These are phyloP conservation scores for Tor tambroides DNA, from an alignment of 2,113 vertebrate species.

Conservation along the genomic window DNA sequence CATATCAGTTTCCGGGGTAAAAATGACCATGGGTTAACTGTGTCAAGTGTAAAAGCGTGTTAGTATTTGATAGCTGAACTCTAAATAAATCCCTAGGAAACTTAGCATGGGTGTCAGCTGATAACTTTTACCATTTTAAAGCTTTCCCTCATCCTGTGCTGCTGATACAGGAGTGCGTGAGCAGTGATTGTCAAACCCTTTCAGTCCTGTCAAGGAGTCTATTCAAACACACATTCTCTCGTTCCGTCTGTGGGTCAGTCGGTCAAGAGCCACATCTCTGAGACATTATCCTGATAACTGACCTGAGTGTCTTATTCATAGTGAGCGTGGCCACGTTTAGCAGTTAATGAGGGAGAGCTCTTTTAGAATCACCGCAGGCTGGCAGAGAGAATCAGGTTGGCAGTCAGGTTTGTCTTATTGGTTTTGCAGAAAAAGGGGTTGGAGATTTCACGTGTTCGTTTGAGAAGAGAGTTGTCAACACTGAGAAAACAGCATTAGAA, in stretches of 20 bases:
- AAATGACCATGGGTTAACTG: background rate
- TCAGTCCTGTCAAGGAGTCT: background rate
- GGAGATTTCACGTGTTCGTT: background rate
- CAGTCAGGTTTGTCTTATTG: background rate
- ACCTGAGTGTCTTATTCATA: slow-evolving; percentile 47
- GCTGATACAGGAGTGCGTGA: background rate
- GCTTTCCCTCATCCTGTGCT: background rate
- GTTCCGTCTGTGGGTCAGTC: slow-evolving; percentile 3
- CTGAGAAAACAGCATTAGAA: background rate
- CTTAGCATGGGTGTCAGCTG: background rate
- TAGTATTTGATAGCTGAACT: slow-evolving; percentile 27
- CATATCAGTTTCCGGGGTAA: background rate
- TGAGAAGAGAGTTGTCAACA: background rate
- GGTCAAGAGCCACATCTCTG: background rate
- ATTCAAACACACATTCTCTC: background rate
- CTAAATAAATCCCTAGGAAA: slow-evolving; percentile 19
- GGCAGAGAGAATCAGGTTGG: background rate
- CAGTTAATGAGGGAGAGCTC: slow-evolving; percentile 21
- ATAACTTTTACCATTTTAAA: background rate
- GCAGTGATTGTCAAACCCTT: background rate
- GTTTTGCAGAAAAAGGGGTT: background rate
- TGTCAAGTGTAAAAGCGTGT: slow-evolving; percentile 16
- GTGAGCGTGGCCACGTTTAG: slow-evolving; percentile 45
- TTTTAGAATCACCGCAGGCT: slow-evolving; percentile 17
- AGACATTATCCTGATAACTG: slow-evolving; percentile 26